Evolutionary conservation across 2,113 vertebrate species (phyloP).

Genomic region (Cyprichromis sp.): DNA sequence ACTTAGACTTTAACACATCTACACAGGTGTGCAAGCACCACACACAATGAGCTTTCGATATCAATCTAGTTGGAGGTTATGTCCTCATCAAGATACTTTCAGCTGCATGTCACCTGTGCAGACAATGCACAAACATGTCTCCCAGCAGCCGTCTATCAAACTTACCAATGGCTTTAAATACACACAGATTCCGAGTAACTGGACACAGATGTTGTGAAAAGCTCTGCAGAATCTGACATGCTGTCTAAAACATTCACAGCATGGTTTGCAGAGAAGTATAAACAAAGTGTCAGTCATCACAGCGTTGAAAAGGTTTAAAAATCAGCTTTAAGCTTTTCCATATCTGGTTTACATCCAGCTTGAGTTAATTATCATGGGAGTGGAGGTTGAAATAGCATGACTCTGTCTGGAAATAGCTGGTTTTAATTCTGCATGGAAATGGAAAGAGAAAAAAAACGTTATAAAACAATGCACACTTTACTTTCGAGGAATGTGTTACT

Average conservation of each 20-base stretch:
- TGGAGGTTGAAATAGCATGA: not conserved
- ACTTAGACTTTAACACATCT: constrained; percentile 1
- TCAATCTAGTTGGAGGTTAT: constrained; percentile 15
- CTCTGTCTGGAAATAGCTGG: not conserved
- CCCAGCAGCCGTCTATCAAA: constrained; percentile 42
- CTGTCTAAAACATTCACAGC: constrained; percentile 32
- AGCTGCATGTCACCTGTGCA: constrained; percentile 9
- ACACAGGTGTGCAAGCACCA: not conserved
- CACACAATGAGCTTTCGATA: constrained; percentile 7
- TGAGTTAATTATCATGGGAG: not conserved
- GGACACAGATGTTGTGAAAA: constrained; percentile 45
- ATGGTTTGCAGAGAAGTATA: constrained; percentile 20
- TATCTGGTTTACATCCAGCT: constrained; percentile 6
- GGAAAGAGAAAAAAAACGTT: not conserved
- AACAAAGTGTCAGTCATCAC: constrained; percentile 42
- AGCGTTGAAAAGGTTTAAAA: not conserved
- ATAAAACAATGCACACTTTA: not conserved
- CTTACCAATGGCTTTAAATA: constrained; percentile 2
- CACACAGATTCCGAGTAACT: constrained; percentile 16
- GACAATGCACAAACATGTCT: constrained; percentile 32
- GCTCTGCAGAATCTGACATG: constrained; percentile 23
- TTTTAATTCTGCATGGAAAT: not conserved
- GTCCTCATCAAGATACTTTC: constrained; percentile 9
- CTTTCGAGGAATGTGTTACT: not conserved
- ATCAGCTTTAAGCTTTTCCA: not conserved